Base-by-base conservation (phyloP, 2,113 vertebrate genomes). In the Xenopus laevis region DNA sequence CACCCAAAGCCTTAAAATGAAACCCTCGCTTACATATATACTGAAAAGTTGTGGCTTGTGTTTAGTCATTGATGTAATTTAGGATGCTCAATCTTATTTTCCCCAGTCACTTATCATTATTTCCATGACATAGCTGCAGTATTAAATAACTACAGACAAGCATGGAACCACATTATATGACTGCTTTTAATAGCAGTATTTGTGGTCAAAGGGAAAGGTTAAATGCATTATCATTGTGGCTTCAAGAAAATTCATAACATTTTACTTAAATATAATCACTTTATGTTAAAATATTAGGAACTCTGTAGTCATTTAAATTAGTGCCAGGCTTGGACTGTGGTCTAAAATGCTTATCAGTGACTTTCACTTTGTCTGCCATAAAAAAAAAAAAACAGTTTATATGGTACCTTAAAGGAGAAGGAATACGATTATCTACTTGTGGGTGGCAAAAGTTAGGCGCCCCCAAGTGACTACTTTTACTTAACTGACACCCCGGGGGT, bases 331-430 rank as follows among this genome's bases (percentile, higher is more conserved):
- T 13, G 57, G 80, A 21, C 15, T 68, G 57, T 59, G 13, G 13
- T 65, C 77, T 82, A 46, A 68, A 27, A 59, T 65, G 62, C 77
- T 79, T 82, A 20, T 79, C 1, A 79, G 12, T 65, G 76, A 45
- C 47, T 76, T 79, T 59, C 53, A 57, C 40, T 50, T 16, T 68
- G 6, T 70, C 77, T 78, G 47, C n/a, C 55, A n/a, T 58, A 15
- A 71, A 79, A 27, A 40, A 69, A 71, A 79, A 27, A 40, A 69
- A 44, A 0, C 8, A 50, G 71, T 79, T 79, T 78, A 79, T 16
- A 78, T 71, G 57, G 55, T 65, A 83, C 46, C 1, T 66, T 74
- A n/a, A n/a, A n/a, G n/a, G n/a, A n/a, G n/a, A n/a, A n/a, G n/a
- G n/a, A n/a, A n/a, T n/a, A n/a, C n/a, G n/a, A n/a, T n/a, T n/a